phyloP scores from a whole-genome alignment of 2,113 vertebrate genomes.

The Pelodiscus sinensis region DNA sequence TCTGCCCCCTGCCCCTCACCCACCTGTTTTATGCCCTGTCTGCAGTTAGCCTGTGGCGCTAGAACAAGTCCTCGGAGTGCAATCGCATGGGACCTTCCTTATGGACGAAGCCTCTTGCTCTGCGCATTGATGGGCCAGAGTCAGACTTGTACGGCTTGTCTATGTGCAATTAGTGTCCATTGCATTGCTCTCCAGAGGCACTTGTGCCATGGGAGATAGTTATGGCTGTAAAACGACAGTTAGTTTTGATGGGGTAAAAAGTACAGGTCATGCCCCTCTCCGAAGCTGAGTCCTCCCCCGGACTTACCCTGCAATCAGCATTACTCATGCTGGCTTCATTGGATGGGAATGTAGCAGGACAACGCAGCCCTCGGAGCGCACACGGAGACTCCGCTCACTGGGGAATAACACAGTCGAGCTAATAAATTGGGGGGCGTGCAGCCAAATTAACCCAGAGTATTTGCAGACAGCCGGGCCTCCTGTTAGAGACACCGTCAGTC shows the following conservation, averaged over 20 bases:
- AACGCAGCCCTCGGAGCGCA: neutral
- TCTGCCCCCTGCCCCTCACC: neutral
- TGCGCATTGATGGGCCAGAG: neutral
- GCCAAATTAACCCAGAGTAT: accelerated
- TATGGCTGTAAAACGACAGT: slow-evolving; percentile 13
- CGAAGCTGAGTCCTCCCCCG: accelerated
- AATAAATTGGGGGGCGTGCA: neutral
- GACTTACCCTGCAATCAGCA: accelerated
- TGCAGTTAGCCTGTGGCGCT: accelerated
- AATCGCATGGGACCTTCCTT: slow-evolving; percentile 4
- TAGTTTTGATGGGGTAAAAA: neutral
- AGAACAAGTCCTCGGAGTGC: neutral
- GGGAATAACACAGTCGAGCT: neutral
- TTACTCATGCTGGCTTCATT: accelerated
- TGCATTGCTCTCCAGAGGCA: slow-evolving; percentile 42
- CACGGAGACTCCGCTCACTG: accelerated
- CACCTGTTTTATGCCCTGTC: neutral
- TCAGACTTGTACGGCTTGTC: slow-evolving; percentile 1
- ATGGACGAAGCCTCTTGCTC: neutral
- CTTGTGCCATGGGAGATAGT: neutral
- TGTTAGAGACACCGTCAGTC: neutral
- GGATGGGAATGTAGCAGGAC: neutral
- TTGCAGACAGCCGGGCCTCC: neutral
- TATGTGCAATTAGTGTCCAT: neutral
- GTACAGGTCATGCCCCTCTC: neutral